These are phyloP conservation scores for Drosophila koepferae DNA, from an alignment of 2,888 invertebrate genomes.

Conservation along the genomic window DNA sequence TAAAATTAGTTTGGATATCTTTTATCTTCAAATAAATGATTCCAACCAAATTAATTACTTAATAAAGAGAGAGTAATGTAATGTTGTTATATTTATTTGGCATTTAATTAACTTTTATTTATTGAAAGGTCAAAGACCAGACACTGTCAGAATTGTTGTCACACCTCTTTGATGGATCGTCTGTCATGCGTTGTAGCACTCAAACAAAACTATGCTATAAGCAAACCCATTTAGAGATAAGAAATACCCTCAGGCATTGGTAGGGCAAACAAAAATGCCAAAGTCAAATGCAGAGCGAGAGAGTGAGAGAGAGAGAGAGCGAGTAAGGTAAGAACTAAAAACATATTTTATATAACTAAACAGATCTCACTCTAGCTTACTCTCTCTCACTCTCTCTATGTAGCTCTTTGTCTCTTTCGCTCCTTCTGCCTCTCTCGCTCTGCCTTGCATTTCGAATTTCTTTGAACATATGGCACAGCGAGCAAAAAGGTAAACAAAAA, in stretches of 20 bases:
- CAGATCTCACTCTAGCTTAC: constrained; percentile 2
- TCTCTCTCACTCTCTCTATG: constrained; percentile 15
- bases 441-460: background rate
- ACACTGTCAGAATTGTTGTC: background rate
- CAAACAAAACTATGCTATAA: background rate
- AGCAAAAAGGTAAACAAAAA: constrained; percentile 51
- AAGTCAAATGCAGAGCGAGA: background rate
- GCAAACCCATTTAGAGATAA: constrained; percentile 30
- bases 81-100: background rate
- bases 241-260: constrained; percentile 12
- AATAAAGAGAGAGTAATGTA: background rate
- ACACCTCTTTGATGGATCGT: constrained; percentile 36
- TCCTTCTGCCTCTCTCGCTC: background rate
- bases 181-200: constrained; percentile 17
- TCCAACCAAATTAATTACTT: too few species aligned
- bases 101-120: background rate
- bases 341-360: constrained; percentile 45
- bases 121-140: constrained; percentile 33
- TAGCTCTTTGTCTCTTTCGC: background rate
- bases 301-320: background rate
- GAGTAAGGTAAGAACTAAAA: background rate
- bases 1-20: too few species aligned
- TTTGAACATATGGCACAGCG: constrained; percentile 40
- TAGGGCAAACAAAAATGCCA: constrained; percentile 28
- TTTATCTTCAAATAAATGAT: too few species aligned